These are phyloP conservation scores for Psittacula echo DNA, from an alignment of 2,797 vertebrate species.

Conservation along the genomic window DNA sequence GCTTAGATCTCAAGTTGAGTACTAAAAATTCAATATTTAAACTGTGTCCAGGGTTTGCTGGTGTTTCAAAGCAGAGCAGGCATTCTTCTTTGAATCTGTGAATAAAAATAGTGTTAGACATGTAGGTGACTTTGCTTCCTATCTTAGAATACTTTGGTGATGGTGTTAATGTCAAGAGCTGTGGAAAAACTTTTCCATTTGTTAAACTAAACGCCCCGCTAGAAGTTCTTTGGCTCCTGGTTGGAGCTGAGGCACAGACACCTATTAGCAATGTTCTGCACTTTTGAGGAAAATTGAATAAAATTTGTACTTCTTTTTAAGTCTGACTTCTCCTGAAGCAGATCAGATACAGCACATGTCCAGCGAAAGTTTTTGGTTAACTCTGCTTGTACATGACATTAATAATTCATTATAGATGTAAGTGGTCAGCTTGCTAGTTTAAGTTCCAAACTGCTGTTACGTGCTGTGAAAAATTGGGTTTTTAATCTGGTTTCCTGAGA, in stretches of 20 bases:
- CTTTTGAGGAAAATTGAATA: background rate
- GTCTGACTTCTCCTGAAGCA: background rate
- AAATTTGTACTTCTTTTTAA: background rate
- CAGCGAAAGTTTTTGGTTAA: background rate
- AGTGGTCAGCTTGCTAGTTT: background rate
- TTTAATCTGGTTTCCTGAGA: background rate
- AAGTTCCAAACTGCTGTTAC: background rate
- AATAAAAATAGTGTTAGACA: background rate
- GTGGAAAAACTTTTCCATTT: background rate
- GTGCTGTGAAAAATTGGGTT: background rate
- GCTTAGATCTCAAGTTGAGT: background rate
- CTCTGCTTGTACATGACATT: background rate
- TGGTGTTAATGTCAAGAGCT: background rate
- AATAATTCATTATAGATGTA: background rate
- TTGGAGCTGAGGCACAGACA: background rate
- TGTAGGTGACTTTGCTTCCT: background rate
- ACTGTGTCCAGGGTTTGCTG: background rate
- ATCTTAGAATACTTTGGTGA: background rate
- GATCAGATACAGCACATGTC: rapidly evolving
- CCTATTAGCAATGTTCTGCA: background rate
- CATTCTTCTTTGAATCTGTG: background rate
- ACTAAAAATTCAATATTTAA: background rate
- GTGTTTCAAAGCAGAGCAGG: background rate
- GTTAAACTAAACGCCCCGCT: background rate
- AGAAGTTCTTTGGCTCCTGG: background rate